These are phyloP conservation scores for Idris sp. DNA, from an alignment of 1,140 invertebrate genomes.

Conservation along the genomic window DNA sequence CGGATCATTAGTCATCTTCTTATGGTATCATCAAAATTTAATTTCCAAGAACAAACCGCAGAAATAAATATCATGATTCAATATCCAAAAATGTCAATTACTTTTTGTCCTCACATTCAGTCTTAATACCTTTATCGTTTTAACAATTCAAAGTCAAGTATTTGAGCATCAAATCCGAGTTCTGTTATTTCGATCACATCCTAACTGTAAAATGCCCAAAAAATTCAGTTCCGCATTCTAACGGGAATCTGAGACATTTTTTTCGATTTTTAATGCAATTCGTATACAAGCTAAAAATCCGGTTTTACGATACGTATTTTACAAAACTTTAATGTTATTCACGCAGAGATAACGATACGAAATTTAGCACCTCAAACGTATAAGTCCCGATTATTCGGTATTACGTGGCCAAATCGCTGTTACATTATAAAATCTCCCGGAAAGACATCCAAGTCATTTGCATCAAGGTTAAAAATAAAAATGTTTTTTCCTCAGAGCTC, in stretches of 20 bases:
- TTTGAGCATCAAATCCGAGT: neutral
- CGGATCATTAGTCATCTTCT: slow-evolving; percentile 24
- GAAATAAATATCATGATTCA: too few species aligned
- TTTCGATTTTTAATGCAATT: slow-evolving; percentile 36
- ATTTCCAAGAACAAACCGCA: slow-evolving; percentile 9
- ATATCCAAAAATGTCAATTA: too few species aligned
- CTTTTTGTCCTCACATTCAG: too few species aligned
- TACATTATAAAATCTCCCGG: slow-evolving; percentile 29
- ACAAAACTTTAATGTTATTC: slow-evolving; percentile 12
- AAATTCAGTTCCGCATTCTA: slow-evolving; percentile 40
- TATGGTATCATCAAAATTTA: slow-evolving; percentile 8
- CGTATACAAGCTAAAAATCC: slow-evolving; percentile 18
- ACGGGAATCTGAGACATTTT: slow-evolving; percentile 22
- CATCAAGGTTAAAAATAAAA: slow-evolving; percentile 49
- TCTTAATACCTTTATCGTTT: too few species aligned
- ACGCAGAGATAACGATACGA: slow-evolving; percentile 23
- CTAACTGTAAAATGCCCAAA: slow-evolving; percentile 51
- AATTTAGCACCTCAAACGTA: slow-evolving; percentile 27
- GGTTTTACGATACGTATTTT: slow-evolving; percentile 31
- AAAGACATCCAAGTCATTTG: slow-evolving; percentile 29
- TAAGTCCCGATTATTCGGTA: slow-evolving; percentile 23
- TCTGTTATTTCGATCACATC: slow-evolving; percentile 31
- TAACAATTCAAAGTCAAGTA: too few species aligned
- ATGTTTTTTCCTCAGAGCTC: slow-evolving; percentile 12
- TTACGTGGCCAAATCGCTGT: slow-evolving; percentile 43